Percentiles rank a stretch among this genome's conserved stretches.
Conservation (phyloP, 1,140 invertebrate species). For the Spodoptera frugiperda region DNA sequence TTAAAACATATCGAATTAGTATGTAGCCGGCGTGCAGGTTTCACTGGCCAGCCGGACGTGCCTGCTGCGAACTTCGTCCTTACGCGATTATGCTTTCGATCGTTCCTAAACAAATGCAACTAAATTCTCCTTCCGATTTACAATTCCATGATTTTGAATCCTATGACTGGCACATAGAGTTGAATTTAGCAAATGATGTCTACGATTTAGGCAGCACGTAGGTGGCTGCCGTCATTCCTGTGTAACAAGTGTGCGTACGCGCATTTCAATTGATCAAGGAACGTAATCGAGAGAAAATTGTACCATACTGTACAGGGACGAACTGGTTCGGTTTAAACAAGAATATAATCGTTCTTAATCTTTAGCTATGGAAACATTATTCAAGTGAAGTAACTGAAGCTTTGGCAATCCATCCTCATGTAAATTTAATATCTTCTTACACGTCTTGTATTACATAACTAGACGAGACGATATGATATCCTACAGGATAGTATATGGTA, state of each 20-base stretch:
- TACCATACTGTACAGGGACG: constrained; percentile 67
- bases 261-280: constrained; percentile 76
- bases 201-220: constrained; percentile 61
- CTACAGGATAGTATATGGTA: no score
- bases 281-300: constrained; percentile 84
- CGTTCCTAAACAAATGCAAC: constrained; percentile 65
- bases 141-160: constrained; percentile 45
- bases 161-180: constrained; percentile 53
- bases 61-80: constrained; percentile 56
- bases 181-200: constrained; percentile 40
- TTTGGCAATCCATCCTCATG: no score
- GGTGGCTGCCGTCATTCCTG: constrained; percentile 76
- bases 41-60: constrained; percentile 77
- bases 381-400: no score
- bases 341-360: not conserved
- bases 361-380: no score
- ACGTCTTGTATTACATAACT: no score
- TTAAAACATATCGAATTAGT: constrained; percentile 72
- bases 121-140: constrained; percentile 59
- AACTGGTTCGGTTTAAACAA: constrained; percentile 37
- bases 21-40: constrained; percentile 75
- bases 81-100: constrained; percentile 72
- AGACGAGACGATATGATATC: no score
- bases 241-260: constrained; percentile 70
- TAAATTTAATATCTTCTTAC: no score